phyloP scores from a whole-genome alignment of 2,888 invertebrate genomes.

The Elmis aenea region DNA sequence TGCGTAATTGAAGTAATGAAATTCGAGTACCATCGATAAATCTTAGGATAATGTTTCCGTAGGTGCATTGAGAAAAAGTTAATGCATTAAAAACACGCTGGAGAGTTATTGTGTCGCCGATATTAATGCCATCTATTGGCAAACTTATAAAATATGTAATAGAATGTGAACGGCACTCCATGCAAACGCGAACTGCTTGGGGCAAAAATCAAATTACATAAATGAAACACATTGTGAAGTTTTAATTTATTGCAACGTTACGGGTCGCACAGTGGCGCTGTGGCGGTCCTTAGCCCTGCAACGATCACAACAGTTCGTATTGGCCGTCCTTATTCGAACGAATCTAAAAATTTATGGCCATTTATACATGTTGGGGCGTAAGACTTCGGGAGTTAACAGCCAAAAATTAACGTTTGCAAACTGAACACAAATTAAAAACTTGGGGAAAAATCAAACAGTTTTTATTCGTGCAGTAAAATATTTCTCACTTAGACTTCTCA shows the following conservation, averaged over 20 bases:
- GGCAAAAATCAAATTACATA: conserved; percentile 48
- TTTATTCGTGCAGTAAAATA: conserved; percentile 23
- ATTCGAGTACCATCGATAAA: too few relatives aligned
- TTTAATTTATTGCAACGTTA: conserved; percentile 42
- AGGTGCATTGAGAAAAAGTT: too few relatives aligned
- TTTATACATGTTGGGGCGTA: conserved; percentile 37
- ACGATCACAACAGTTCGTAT: conserved; percentile 25
- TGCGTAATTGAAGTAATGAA: too few relatives aligned
- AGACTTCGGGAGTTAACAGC: conserved; percentile 34
- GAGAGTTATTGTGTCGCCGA: conserved; percentile 27
- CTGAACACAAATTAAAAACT: conserved; percentile 41
- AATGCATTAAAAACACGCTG: conserved; percentile 17
- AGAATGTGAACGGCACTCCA: conserved; percentile 35
- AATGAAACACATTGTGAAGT: conserved; percentile 48
- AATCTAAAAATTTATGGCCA: conserved; percentile 42
- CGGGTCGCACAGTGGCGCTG: conserved; percentile 34
- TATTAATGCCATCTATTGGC: conserved; percentile 40
- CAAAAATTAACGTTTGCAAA: conserved; percentile 37
- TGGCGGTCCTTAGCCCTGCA: not conserved
- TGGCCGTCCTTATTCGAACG: conserved; percentile 37
- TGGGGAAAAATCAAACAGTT: conserved; percentile 28
- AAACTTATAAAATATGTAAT: conserved; percentile 43
- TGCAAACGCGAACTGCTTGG: conserved; percentile 35
- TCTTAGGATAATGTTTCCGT: too few relatives aligned
- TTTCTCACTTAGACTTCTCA: conserved; percentile 17